phyloP scores from a whole-genome alignment of 2,113 vertebrate genomes.

The Oreochromis spilurus region DNA sequence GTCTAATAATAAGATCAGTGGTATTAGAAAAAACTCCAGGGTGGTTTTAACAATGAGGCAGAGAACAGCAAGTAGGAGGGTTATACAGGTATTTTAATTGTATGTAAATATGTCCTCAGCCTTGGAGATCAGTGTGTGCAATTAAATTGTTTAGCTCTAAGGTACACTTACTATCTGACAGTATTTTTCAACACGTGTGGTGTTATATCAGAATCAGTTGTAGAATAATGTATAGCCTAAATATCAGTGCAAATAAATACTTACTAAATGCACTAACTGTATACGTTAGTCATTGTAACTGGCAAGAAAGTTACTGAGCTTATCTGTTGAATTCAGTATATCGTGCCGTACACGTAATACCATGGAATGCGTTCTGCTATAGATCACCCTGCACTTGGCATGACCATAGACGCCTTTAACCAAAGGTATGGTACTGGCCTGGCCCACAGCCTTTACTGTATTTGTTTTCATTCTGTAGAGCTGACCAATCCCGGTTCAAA shows the following conservation, averaged over 20 bases:
- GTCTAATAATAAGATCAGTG: background rate
- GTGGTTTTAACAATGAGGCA: background rate
- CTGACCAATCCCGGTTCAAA: constrained; percentile 41
- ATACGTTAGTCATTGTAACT: background rate
- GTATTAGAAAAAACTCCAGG: background rate
- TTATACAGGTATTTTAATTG: background rate
- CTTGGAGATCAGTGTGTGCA: background rate
- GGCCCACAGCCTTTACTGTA: constrained; percentile 12
- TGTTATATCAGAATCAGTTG: background rate
- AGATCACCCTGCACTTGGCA: background rate
- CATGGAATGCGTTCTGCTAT: background rate
- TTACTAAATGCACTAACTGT: background rate
- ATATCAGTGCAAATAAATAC: background rate
- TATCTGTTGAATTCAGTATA: background rate
- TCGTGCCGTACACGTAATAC: background rate
- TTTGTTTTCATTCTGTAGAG: constrained; percentile 60
- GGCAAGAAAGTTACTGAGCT: background rate
- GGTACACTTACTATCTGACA: background rate
- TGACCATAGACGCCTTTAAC: background rate
- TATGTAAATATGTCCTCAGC: background rate
- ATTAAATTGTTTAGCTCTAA: background rate
- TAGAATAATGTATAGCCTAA: background rate
- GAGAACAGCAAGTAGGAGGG: background rate
- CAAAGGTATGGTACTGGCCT: background rate
- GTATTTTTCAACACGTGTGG: background rate